Evolutionary conservation across 2,797 vertebrate genomes (phyloP), one percentile per base, ranked within the genome.

Genomic region (Bradypodion ventrale): DNA sequence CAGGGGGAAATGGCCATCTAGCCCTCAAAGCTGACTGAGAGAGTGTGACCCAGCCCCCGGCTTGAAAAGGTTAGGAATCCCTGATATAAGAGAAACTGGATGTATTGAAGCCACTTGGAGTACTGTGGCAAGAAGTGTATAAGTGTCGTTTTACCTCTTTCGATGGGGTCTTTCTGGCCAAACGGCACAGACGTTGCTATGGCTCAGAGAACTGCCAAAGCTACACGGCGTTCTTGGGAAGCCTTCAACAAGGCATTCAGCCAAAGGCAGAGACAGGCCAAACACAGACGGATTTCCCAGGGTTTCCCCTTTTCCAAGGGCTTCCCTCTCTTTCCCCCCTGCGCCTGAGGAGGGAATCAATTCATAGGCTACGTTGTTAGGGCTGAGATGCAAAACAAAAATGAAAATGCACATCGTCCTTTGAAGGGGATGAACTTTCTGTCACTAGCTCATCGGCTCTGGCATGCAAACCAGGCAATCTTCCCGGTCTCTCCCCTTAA

Each of bases 171-270:
- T 40, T 27, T 80, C 63, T 85, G 87, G 70, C 84, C 86, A 66
- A 72, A 80, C 19, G 46, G 78, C 78, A 19, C 78, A 85, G 0
- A 80, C 73, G 75, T 75, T 62, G 84, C 13, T 5, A 0, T 6
- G 69, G 21, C 78, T 89, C 56, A 0, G 0, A 77, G 19, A 37
- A 80, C 77, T 89, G 93, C 90, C 91, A 93, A 88, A 78, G 81
- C 85, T 80, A 86, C 91, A 84, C 91, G 86, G 0, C 74, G 90
- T 65, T 89, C 84, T 88, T 82, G 59, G 37, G 0, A 79, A 52
- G 82, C 88, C 83, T 81, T 86, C 81, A 83, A 85, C 85, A 68
- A 85, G 83, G 40, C 86, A 85, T 76, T 82, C 88, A 83, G 87
- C 69, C 86, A 85, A n/a, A 87, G 0, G 0, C 78, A 62, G 46